These are phyloP conservation scores for Podocnemis expansa DNA, from an alignment of 2,113 vertebrate genomes.

Conservation along the genomic window DNA sequence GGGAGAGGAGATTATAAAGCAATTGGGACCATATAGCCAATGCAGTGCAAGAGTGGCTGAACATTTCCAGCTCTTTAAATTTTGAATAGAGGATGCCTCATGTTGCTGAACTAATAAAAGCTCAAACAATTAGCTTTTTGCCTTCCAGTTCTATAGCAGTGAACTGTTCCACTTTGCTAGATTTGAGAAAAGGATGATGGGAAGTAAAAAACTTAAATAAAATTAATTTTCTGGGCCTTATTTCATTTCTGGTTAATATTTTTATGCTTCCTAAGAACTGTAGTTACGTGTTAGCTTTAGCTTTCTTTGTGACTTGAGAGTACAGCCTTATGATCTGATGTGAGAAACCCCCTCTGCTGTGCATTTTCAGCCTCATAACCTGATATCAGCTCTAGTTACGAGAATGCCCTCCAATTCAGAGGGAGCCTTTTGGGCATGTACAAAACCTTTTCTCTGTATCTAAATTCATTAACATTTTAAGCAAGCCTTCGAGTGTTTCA, in stretches of 20 bases:
- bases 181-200: background rate
- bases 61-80: background rate
- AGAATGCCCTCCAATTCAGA: background rate
- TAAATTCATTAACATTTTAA: background rate
- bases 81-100: background rate
- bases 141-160: background rate
- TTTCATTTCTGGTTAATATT: fast-evolving
- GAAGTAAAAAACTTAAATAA: background rate
- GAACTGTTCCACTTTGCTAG: conserved; percentile 22
- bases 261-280: background rate
- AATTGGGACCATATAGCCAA: background rate
- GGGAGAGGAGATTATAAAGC: background rate
- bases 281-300: background rate
- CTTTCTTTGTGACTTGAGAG: background rate
- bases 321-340: fast-evolving
- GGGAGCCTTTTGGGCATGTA: background rate
- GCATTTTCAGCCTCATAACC: background rate
- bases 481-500: background rate
- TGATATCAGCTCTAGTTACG: background rate
- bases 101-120: conserved; percentile 4
- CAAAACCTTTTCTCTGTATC: conserved; percentile 19
- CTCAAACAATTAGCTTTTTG: background rate
- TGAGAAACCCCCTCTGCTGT: background rate
- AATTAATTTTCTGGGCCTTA: background rate
- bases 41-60: background rate